Evolutionary conservation across 2,113 vertebrate genomes (phyloP).

Genomic region (Clarias batrachus): DNA sequence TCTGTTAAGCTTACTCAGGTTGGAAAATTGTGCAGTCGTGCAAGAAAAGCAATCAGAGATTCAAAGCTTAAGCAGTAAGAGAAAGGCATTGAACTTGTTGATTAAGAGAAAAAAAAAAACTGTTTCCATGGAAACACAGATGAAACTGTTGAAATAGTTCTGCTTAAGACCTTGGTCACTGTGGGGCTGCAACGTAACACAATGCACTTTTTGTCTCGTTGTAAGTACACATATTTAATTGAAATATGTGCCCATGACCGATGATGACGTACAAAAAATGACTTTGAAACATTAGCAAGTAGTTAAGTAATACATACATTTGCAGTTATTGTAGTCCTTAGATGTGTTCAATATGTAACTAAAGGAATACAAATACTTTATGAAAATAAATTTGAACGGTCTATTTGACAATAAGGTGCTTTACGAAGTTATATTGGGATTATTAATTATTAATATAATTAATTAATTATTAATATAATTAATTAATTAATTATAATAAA

Average conservation of each 20-base stretch:
- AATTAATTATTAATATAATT: too few relatives aligned
- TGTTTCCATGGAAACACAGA: slow-evolving; percentile 63
- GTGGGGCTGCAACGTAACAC: slow-evolving; percentile 40
- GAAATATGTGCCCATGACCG: slow-evolving; percentile 26
- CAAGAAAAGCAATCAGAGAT: slow-evolving; percentile 59
- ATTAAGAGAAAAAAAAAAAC: slow-evolving; percentile 49
- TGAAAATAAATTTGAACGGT: not conserved
- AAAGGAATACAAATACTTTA: not conserved
- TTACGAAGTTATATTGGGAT: not conserved
- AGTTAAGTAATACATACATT: not conserved
- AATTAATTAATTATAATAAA: too few relatives aligned
- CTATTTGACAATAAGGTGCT: not conserved
- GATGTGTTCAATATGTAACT: not conserved
- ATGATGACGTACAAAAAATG: not conserved
- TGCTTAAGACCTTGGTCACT: slow-evolving; percentile 52
- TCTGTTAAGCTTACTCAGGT: slow-evolving; percentile 19
- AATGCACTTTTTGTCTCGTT: slow-evolving; percentile 8
- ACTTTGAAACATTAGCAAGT: not conserved
- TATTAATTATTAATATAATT: too few relatives aligned
- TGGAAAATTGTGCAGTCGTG: slow-evolving; percentile 36
- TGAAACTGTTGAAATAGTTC: slow-evolving; percentile 55
- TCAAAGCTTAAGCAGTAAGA: slow-evolving; percentile 36
- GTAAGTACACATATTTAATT: slow-evolving; percentile 5
- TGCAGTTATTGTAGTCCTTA: not conserved
- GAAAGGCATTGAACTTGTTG: slow-evolving; percentile 47